phyloP scores from a whole-genome alignment of 2,113 vertebrate species.

The Turdus rufiventris region DNA sequence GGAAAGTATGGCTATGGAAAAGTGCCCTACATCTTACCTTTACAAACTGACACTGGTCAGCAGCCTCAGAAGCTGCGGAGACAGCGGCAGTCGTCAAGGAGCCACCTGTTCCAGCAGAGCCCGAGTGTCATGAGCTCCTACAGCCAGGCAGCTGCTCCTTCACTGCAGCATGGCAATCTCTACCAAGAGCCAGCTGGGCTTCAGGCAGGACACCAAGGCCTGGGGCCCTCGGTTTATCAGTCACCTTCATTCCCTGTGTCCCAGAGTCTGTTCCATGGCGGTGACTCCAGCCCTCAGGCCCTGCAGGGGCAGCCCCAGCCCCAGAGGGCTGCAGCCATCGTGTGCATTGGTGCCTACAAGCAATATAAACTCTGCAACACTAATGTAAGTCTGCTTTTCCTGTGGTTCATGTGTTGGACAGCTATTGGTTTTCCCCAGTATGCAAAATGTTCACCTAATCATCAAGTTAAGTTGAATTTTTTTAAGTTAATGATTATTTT shows the following conservation, averaged over 20 bases:
- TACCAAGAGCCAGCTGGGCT: slow-evolving; percentile 48
- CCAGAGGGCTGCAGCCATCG: slow-evolving; percentile 71
- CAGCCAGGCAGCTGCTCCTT: background rate
- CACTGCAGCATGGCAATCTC: slow-evolving; percentile 34
- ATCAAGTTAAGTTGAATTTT: background rate
- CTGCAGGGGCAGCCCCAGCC: slow-evolving; percentile 61
- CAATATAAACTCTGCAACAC: slow-evolving; percentile 87
- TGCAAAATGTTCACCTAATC: background rate
- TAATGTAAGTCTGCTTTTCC: slow-evolving; percentile 73
- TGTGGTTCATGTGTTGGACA: background rate
- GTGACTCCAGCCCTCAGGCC: slow-evolving; percentile 29
- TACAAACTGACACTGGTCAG: slow-evolving; percentile 77
- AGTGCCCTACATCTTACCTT: slow-evolving; percentile 79
- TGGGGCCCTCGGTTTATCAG: slow-evolving; percentile 78
- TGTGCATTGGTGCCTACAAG: slow-evolving; percentile 73
- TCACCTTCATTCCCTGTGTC: slow-evolving; percentile 43
- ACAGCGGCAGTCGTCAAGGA: slow-evolving; percentile 67
- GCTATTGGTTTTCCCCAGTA: background rate
- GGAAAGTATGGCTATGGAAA: slow-evolving; percentile 91
- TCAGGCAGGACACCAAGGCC: slow-evolving; percentile 48
- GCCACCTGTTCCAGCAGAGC: background rate
- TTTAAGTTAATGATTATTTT: background rate
- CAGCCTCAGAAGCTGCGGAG: slow-evolving; percentile 59
- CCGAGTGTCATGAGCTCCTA: background rate
- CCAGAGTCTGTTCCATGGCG: slow-evolving; percentile 50